A percentile compares a stretch with the other conserved stretches of the same genome.
Evolutionary conservation across 1,140 invertebrate species (phyloP).

Genomic region (Drosophila hydei): DNA sequence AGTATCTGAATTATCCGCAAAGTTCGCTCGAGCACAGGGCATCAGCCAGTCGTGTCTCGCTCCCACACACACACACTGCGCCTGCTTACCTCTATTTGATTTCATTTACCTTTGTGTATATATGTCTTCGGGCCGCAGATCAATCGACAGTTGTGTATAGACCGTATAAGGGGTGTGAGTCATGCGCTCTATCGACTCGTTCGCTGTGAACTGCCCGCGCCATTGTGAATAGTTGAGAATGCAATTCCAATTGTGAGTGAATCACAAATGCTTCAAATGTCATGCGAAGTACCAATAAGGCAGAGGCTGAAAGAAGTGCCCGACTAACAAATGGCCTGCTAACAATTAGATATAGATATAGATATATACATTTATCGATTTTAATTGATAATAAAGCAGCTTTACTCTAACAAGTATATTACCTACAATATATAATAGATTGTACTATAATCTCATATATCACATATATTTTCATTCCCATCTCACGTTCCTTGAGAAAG

Average conservation of each 20-base stretch:
- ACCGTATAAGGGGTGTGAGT: not conserved
- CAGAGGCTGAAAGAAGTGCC: no score
- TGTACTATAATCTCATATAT: no score
- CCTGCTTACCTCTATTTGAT: not conserved
- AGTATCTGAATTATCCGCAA: no score
- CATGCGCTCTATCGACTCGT: no score
- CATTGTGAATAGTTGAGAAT: constrained; percentile 2
- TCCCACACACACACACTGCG: no score
- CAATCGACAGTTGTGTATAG: constrained; percentile 4
- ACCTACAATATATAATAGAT: no score
- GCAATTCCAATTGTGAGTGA: constrained; percentile 7
- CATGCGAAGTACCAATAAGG: not conserved
- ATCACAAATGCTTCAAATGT: constrained; percentile 12
- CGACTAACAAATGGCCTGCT: not conserved
- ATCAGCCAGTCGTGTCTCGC: not conserved
- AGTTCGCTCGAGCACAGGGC: not conserved
- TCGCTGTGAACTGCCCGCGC: not conserved
- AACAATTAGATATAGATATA: no score
- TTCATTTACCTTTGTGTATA: not conserved
- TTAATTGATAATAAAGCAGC: no score
- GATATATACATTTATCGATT: no score
- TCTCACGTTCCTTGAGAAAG: not conserved
- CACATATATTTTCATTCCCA: not conserved
- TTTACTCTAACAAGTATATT: no score
- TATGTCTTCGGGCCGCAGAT: not conserved